Conservation (phyloP, 2,888 invertebrate species). For the Tipula helvola region DNA sequence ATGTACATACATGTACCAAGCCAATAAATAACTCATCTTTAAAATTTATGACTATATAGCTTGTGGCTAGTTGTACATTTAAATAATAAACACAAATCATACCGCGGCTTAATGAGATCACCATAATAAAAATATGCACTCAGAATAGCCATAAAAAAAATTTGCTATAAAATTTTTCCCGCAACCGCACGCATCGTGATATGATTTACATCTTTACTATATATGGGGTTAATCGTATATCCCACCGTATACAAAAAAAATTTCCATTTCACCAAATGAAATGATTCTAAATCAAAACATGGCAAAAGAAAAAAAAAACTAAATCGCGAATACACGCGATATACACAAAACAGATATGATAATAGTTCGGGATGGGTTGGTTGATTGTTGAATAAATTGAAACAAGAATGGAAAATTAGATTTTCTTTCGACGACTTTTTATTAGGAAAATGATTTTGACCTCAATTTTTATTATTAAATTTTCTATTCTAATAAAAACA, state of each 20-base stretch:
- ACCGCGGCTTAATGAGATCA: background rate
- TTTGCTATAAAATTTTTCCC: background rate
- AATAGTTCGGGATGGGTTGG: background rate
- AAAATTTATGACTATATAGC: background rate
- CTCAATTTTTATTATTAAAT: slow-evolving; percentile 4
- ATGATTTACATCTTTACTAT: background rate
- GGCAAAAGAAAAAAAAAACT: background rate
- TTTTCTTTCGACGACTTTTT: background rate
- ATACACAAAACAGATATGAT: background rate
- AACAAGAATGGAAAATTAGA: slow-evolving; percentile 4
- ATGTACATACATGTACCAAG: background rate
- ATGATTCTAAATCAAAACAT: background rate
- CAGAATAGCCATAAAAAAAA: background rate
- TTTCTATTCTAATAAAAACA: background rate
- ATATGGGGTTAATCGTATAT: background rate
- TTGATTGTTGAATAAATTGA: background rate
- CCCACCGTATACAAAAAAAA: background rate
- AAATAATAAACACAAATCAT: background rate
- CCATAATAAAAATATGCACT: background rate
- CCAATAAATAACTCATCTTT: background rate
- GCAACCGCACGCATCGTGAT: background rate
- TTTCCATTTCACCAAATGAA: background rate
- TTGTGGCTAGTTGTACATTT: background rate
- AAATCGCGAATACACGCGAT: background rate
- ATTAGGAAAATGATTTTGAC: background rate